Percentiles rank a stretch among this genome's conserved stretches.
These are phyloP conservation scores for Kryphioiulus occultus DNA, from an alignment of 2,888 invertebrate species.

Conservation along the genomic window DNA sequence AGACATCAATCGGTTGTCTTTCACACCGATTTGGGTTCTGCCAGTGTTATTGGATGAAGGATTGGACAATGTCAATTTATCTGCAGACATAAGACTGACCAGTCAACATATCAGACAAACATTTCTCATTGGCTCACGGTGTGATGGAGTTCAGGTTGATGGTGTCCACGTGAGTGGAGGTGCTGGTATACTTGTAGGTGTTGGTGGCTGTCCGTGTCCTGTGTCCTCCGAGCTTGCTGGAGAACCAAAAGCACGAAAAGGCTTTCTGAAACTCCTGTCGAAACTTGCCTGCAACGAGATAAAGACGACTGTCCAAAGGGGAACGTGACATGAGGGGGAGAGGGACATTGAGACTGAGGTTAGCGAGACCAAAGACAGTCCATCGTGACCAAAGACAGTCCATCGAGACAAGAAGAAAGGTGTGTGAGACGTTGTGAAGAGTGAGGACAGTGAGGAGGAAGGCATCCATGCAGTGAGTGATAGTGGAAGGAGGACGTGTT, in stretches of 20 bases:
- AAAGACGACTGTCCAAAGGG: constrained; percentile 11
- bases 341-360: not conserved
- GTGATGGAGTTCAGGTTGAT: constrained; percentile 54
- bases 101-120: not conserved
- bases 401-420: not conserved
- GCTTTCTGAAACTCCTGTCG: constrained; percentile 55
- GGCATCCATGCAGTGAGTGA: constrained; percentile 45
- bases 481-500: constrained; percentile 1
- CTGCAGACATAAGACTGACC: not conserved
- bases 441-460: not conserved
- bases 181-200: constrained; percentile 53
- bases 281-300: constrained; percentile 54
- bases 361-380: not conserved
- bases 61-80: not conserved
- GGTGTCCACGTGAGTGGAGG: constrained; percentile 55
- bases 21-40: no score
- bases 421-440: not conserved
- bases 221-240: not conserved
- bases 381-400: not conserved
- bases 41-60: no score
- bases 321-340: not conserved
- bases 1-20: no score
- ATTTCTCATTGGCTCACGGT: not conserved
- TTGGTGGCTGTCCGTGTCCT: constrained; percentile 51
- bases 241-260: constrained; percentile 52